A percentile compares a stretch with the other conserved stretches of the same genome.
Evolutionary conservation across 2,797 vertebrate species (phyloP).

Genomic region (Syngnathus rostellatus): DNA sequence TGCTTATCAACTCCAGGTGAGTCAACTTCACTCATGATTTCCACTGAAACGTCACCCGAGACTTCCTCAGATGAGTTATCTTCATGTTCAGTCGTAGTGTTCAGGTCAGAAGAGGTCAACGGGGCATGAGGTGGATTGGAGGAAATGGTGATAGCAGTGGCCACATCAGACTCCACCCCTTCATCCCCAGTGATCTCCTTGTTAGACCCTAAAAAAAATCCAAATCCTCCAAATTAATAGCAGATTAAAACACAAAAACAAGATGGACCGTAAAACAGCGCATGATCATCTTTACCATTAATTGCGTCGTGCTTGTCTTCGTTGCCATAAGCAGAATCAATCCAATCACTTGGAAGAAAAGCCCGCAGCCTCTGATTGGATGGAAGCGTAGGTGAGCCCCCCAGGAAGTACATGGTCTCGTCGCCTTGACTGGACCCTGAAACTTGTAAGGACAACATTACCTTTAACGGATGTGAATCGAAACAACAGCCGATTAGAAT

Average conservation of each 20-base stretch:
- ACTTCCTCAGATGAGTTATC: neutral
- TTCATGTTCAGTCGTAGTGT: neutral
- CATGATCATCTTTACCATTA: neutral
- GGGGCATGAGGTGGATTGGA: neutral
- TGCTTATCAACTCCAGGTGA: neutral
- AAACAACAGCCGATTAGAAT: too few species aligned
- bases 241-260: neutral
- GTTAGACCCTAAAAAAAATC: neutral
- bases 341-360: constrained; percentile 2
- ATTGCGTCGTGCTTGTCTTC: neutral
- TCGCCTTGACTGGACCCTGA: constrained; percentile 5
- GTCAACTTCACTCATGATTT: neutral
- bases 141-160: neutral
- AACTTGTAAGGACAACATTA: neutral
- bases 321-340: neutral
- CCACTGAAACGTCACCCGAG: neutral
- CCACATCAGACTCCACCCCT: neutral
- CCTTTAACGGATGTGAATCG: neutral
- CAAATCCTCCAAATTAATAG: neutral
- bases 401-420: neutral
- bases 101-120: neutral
- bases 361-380: constrained; percentile 8
- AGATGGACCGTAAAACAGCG: neutral
- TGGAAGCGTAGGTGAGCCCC: neutral
- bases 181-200: neutral